Conservation (phyloP, 2,113 vertebrate genomes). For the Urocynchramus pylzowi region DNA sequence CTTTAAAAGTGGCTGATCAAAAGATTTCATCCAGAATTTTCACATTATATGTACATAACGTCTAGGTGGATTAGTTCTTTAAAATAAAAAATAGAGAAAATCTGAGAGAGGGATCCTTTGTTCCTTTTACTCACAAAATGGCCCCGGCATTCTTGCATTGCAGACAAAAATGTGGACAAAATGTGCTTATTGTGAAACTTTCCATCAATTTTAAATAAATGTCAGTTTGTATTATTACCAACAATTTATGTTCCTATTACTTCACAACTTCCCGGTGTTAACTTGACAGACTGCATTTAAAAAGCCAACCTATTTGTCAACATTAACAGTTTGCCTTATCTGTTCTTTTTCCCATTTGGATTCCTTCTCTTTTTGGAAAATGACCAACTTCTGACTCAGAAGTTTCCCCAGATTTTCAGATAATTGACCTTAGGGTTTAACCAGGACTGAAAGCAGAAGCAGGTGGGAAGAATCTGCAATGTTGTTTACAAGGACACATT, state of each 20-base stretch:
- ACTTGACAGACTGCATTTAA: not conserved
- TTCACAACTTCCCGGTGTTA: not conserved
- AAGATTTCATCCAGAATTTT: not conserved
- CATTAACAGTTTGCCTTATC: not conserved
- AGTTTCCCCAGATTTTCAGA: constrained; percentile 6
- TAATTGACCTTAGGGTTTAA: not conserved
- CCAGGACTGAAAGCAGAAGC: not conserved
- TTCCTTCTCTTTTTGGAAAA: constrained; percentile 4
- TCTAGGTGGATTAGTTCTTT: not conserved
- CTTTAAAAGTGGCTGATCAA: not conserved
- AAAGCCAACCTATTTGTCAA: not conserved
- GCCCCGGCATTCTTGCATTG: not conserved
- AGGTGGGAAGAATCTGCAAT: constrained; percentile 21
- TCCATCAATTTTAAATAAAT: not conserved
- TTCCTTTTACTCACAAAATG: not conserved
- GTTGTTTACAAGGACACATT: constrained; percentile 44
- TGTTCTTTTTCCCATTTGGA: not conserved
- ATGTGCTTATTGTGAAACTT: not conserved
- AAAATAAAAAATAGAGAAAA: not conserved
- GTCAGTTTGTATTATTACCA: not conserved
- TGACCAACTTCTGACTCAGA: not conserved
- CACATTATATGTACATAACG: not conserved
- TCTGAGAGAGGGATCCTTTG: not conserved
- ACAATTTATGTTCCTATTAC: not conserved
- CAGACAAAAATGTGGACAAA: not conserved